Percentiles rank a stretch among this genome's conserved stretches.
Evolutionary conservation across 1,140 invertebrate species (phyloP).

Genomic region (Papilio dardanus): DNA sequence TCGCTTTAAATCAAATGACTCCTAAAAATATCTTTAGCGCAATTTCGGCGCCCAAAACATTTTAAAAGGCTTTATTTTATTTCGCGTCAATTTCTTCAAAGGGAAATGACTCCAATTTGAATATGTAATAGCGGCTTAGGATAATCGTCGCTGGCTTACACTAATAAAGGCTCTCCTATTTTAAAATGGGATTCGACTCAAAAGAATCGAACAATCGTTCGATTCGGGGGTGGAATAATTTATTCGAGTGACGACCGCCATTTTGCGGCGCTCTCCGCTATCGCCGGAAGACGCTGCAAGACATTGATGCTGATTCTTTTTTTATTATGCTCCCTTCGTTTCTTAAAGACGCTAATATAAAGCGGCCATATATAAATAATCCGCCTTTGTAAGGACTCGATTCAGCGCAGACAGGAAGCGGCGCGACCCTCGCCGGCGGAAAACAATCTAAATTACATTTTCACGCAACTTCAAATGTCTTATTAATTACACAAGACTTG

Average conservation of each 20-base stretch:
- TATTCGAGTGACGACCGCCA: constrained; percentile 81
- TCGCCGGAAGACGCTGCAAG: constrained; percentile 78
- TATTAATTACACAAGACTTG: constrained; percentile 81
- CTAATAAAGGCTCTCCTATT: constrained; percentile 78
- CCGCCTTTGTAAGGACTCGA: constrained; percentile 72
- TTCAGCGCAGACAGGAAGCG: constrained; percentile 68
- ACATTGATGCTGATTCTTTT: constrained; percentile 82
- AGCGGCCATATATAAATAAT: constrained; percentile 80
- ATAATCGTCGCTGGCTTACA: constrained; percentile 81
- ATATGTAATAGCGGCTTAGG: constrained; percentile 81
- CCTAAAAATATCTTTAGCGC: constrained; percentile 62
- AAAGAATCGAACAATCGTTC: constrained; percentile 80
- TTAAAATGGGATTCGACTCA: constrained; percentile 74
- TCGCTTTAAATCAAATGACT: constrained; percentile 36
- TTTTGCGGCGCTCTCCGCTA: constrained; percentile 76
- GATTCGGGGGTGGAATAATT: constrained; percentile 77
- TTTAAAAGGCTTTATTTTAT: constrained; percentile 78
- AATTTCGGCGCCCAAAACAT: constrained; percentile 51
- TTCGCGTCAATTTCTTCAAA: constrained; percentile 80
- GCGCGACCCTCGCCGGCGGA: constrained; percentile 66
- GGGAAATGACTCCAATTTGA: constrained; percentile 81
- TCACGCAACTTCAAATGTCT: constrained; percentile 83
- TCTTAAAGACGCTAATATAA: constrained; percentile 81
- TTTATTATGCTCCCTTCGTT: constrained; percentile 79
- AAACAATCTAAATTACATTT: constrained; percentile 83